These are phyloP conservation scores for Cephus rjabovi DNA, from an alignment of 2,888 invertebrate species.

Conservation along the genomic window DNA sequence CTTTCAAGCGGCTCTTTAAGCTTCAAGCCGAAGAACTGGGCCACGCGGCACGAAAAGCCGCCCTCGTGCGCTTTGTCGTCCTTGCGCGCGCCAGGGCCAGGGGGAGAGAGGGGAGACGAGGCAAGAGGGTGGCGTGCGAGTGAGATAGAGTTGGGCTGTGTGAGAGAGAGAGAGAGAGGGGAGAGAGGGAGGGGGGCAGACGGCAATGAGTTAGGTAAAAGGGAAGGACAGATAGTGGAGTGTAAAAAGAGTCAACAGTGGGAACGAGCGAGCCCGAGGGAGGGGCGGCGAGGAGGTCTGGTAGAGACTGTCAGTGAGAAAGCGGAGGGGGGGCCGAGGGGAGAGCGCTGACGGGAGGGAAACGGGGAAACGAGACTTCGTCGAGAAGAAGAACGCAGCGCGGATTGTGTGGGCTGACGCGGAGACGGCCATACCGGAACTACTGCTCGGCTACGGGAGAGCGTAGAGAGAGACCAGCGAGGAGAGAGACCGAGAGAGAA, in stretches of 20 bases:
- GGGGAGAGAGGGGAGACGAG: conserved; percentile 5
- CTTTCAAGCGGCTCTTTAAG: background rate
- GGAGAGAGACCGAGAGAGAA: background rate
- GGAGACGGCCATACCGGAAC: background rate
- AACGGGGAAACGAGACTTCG: background rate
- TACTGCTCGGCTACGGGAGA: background rate
- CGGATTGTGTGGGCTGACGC: background rate
- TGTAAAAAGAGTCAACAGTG: background rate
- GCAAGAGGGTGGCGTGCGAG: background rate
- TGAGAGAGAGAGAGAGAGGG: background rate
- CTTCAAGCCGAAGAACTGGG: background rate
- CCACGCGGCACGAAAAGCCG: background rate
- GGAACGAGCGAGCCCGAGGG: background rate
- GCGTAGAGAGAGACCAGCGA: background rate
- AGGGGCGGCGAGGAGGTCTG: background rate
- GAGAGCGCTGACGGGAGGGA: too few relatives aligned
- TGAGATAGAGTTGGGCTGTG: background rate
- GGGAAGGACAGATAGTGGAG: background rate
- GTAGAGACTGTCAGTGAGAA: background rate
- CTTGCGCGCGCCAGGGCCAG: conserved; percentile 10
- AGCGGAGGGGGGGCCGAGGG: background rate
- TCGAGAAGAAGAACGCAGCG: background rate
- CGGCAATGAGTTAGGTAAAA: background rate
- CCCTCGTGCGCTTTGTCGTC: background rate
- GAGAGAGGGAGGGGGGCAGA: fast-evolving